Evolutionary conservation across 2,797 vertebrate species (phyloP), one percentile per base, ranked within the genome.

Genomic region (Chaenodraco wilsoni): DNA sequence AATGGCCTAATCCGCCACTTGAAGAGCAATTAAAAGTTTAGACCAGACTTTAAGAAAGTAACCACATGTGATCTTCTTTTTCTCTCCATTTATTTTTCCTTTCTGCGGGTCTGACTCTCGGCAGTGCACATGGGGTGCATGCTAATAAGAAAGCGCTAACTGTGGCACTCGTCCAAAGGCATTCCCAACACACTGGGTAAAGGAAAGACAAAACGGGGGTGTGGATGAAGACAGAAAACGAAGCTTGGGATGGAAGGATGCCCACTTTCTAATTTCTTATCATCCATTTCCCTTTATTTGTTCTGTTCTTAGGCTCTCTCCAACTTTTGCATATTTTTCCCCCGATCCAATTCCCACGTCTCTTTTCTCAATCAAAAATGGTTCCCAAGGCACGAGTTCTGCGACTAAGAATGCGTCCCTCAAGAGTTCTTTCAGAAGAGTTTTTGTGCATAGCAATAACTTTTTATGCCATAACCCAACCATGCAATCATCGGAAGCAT

Each of bases 11-110:
- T 94, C 91, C 88, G 23, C 81, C 86, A 90, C 91, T 94, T 93
- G 88, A 94, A 95, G 90, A 91, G 93, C 92, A 95, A 95, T 94
- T 94, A 94, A 94, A 94, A 94, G 91, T 94, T 94, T 91, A 92
- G 91, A 83, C 79, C 72, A 87, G 92, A 92, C 91, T 93, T 94
- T 90, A 89, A 86, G 72, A 91, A 90, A 92, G 88, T 89, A 88
- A 85, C 88, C 86, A 92, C 85, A 88, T 92, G 84, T 89, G 86
- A 88, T 92, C 74, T 88, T 81, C 75, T 77, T 65, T 61, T 62
- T 40, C 14, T 65, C 33, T 51, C 49, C 13, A 17, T 13, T 58
- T 62, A 46, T 67, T 67, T 56, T 49, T 52, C 66, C 74, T 75
- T 84, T 62, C 74, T 81, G 33, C 49, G 76, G 76, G 82, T 85